Evolutionary conservation across 2,797 vertebrate species (phyloP), one percentile per base, ranked within the genome.

Genomic region (Lepus oiostolus): DNA sequence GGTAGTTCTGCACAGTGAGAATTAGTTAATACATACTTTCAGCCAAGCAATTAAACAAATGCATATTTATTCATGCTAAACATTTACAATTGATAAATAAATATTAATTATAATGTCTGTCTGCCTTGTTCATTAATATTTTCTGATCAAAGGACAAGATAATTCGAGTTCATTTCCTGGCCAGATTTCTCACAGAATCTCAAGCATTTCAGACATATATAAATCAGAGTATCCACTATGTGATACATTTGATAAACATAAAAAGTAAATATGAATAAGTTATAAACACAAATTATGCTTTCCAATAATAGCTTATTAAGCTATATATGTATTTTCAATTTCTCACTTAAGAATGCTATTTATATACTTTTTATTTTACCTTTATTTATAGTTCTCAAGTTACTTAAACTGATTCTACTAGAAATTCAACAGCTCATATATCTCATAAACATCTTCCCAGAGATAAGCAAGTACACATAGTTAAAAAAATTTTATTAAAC

Each of bases 401-500:
- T 86, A 68, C 35, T 62, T 47, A 63, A 92, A 47, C 17, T 67
- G n/a, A 58, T 17, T 12, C 2, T 54, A 67, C 12, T 74, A 14
- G 24, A 83, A 74, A 86, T 87, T 87, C 22, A 91, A 30, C 21
- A 85, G 52, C 0, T 19, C 38, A 10, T 54, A 84, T 65, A 85
- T 94, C 54, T 94, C 76, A 26, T 28, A 96, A 92, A 54, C 47
- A 96, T 77, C 67, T 10, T 6, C 84, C 14, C 52, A 88, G 2
- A 22, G 86, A 9, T 85, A 81, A 67, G 28, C 75, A 97, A 10
- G 0, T 76, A 83, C 90, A 77, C 26, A 0, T 35, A 96, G 88
- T 94, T 38, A 93, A 87, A 75, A 83, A 91, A 11, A 82, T n/a
- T 75, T 83, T 90, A 65, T 92, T 14, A 90, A 24, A 60, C 76